Evolutionary conservation across 2,113 vertebrate species (phyloP).

Genomic region (Carollia perspicillata): DNA sequence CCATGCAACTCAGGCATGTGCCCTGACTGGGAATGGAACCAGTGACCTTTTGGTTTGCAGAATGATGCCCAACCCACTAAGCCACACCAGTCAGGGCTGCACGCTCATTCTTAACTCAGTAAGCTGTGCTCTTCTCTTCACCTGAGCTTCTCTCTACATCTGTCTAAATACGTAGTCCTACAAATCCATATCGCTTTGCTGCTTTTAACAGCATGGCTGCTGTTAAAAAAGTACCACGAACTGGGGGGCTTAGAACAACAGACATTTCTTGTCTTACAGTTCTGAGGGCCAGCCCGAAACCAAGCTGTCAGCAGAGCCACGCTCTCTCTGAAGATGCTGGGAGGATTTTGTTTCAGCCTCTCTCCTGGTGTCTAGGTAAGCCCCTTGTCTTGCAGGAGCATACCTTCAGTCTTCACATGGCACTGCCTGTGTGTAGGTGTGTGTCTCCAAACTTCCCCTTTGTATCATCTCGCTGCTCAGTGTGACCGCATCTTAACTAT

Average conservation of each 20-base stretch:
- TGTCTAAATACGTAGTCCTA: background rate
- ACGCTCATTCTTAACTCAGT: background rate
- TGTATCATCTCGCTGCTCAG: background rate
- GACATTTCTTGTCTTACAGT: background rate
- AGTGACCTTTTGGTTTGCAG: too few species aligned
- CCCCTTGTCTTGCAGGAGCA: background rate
- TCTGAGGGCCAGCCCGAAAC: background rate
- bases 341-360: background rate
- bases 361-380: background rate
- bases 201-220: too few species aligned
- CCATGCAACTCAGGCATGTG: too few species aligned
- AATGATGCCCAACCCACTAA: too few species aligned
- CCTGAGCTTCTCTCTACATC: background rate
- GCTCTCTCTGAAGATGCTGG: background rate
- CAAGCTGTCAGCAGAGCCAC: background rate
- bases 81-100: too few species aligned
- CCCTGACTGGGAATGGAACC: too few species aligned
- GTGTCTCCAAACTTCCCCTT: background rate
- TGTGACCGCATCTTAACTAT: background rate
- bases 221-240: background rate
- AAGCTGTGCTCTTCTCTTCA: background rate
- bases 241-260: background rate
- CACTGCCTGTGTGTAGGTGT: background rate
- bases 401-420: background rate
- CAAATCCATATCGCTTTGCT: background rate